phyloP scores from a whole-genome alignment of 2,888 invertebrate species.

The Dynastes hyllus region DNA sequence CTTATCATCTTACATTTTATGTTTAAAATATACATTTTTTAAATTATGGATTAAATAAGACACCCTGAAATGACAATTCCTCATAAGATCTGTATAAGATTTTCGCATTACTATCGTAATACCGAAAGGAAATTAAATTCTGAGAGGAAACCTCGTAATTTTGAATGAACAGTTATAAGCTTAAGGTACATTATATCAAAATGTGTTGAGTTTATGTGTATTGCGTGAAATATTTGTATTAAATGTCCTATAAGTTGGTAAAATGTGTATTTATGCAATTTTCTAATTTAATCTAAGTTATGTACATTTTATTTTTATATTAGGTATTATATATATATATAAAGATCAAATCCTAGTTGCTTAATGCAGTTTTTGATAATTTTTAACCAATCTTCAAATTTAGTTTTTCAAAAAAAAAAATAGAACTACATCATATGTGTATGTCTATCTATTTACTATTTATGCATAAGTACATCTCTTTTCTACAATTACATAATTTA shows the following conservation, averaged over 20 bases:
- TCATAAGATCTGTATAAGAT: too few relatives aligned
- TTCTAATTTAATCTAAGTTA: slow-evolving; percentile 27
- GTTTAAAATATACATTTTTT: too few relatives aligned
- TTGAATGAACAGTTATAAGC: too few relatives aligned
- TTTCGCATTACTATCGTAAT: too few relatives aligned
- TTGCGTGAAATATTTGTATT: slow-evolving; percentile 19
- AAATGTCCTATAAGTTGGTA: neutral
- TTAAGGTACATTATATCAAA: neutral
- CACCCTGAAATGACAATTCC: too few relatives aligned
- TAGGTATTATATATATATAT: slow-evolving; percentile 55
- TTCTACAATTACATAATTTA: slow-evolving; percentile 19
- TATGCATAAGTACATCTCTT: slow-evolving; percentile 32
- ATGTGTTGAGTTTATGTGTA: neutral
- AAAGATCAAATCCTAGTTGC: slow-evolving; percentile 69
- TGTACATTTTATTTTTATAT: slow-evolving; percentile 24
- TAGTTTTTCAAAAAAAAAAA: slow-evolving; percentile 19
- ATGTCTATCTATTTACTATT: neutral
- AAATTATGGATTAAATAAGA: too few relatives aligned
- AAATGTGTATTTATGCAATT: slow-evolving; percentile 1
- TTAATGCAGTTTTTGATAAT: slow-evolving; percentile 65
- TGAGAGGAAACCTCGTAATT: too few relatives aligned
- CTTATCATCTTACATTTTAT: too few relatives aligned
- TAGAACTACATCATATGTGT: neutral
- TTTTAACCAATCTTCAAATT: slow-evolving; percentile 31
- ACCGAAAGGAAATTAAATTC: too few relatives aligned